Evolutionary conservation across 2,888 invertebrate genomes (phyloP).

Genomic region (Zaprionus lineosus): DNA sequence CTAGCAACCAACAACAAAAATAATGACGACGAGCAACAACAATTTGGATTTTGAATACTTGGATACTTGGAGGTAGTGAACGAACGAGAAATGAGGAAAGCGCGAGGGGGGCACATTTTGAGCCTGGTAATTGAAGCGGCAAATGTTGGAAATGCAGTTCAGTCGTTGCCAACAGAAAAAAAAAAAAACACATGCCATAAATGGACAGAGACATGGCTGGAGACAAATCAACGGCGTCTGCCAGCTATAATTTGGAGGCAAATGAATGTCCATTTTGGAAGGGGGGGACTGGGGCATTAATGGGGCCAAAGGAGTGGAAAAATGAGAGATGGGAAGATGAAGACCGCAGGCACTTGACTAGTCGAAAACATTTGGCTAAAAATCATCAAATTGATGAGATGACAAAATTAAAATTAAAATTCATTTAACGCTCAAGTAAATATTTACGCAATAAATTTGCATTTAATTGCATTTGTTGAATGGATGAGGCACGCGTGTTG

Average conservation of each 20-base stretch:
- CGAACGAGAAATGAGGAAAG: no score
- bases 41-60: conserved; percentile 60
- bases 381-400: no score
- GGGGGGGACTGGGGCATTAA: no score
- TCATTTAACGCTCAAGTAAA: conserved; percentile 78
- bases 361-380: conserved; percentile 34
- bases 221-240: conserved; percentile 17
- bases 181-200: conserved; percentile 55
- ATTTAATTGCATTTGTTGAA: conserved; percentile 71
- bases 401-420: conserved; percentile 70
- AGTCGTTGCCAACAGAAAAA: neutral
- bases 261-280: conserved; percentile 15
- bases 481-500: conserved; percentile 10
- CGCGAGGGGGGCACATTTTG: conserved; percentile 19
- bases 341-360: conserved; percentile 54
- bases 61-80: no score
- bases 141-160: conserved; percentile 35
- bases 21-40: conserved; percentile 6
- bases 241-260: conserved; percentile 47
- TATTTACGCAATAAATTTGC: conserved; percentile 78
- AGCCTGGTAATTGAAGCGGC: conserved; percentile 42
- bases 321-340: no score
- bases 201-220: conserved; percentile 41
- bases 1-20: no score
- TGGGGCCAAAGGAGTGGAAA: no score